Base-by-base conservation (phyloP, 2,888 invertebrate species). In the Cheilosia variabilis region DNA sequence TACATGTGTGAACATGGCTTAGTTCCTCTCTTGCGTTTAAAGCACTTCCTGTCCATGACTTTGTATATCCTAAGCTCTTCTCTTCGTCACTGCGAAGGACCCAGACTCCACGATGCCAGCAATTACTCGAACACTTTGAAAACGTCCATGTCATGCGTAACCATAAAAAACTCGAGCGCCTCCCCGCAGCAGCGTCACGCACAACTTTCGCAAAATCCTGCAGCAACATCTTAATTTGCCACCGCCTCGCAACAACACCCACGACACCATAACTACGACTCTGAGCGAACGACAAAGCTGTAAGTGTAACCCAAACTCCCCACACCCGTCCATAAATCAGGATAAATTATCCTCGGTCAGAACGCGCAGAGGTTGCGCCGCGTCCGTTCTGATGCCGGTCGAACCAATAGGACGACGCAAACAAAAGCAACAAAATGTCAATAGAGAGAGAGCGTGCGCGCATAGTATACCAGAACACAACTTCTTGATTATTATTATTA, bases 401-500 rank as follows among this genome's bases (percentile, higher is more conserved):
- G 13, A 45, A 9, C 73, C 50, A 47, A 15, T 24, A 55, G n/a
- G 19, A 60, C 43, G 45, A 80, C 84, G 73, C 69, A 73, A 58
- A 68, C 71, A 76, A 27, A 27, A 27, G 2, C 6, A 27, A 72
- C 65, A 68, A 81, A 86, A 72, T 86, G 81, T 81, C 86, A 86
- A 81, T 86, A 72, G 81, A 10, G 37, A 52, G 81, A 10, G 43
- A 52, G 37, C 13, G 37, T 13, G 4, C 45, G n/a, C 31, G 27
- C 62, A 31, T 65, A 66, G 24, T 37, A n/a, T n/a, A 62, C 68
- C 71, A 66, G 24, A 84, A 86, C 86, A 86, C 86, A 68, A 86
- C 77, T 81, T 47, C 86, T 72, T 86, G 86, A 86, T 86, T 86
- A 86, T 86, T 86, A 78, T 78, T 66, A 77, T 77, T 78, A 81